phyloP scores from a whole-genome alignment of 2,113 vertebrate species.

The Speoplatyrhinus poulsoni region DNA sequence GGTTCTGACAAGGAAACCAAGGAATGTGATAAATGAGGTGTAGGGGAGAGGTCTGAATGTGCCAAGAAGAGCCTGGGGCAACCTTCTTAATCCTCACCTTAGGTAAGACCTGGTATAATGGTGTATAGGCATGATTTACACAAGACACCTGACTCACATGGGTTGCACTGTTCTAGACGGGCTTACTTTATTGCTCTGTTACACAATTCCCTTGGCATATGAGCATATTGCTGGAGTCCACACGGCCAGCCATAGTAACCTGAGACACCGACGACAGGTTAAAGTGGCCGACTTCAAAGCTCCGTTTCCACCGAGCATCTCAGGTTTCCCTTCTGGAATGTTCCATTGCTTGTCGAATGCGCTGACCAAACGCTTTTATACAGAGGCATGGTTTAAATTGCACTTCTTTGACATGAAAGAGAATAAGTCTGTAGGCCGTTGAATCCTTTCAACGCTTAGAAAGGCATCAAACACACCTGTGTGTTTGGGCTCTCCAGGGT shows the following conservation, averaged over 20 bases:
- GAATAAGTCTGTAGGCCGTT: conserved; percentile 1
- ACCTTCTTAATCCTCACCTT: conserved; percentile 25
- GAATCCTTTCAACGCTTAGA: conserved; percentile 39
- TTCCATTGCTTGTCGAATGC: conserved; percentile 27
- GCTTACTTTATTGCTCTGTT: background rate
- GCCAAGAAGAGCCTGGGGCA: conserved; percentile 43
- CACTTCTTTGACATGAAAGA: conserved; percentile 49
- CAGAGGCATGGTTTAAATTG: conserved; percentile 13
- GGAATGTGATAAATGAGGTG: conserved; percentile 39
- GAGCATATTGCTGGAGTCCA: background rate
- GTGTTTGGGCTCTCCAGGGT: conserved; percentile 12
- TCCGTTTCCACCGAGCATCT: conserved; percentile 43
- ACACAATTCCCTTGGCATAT: background rate
- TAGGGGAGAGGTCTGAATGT: conserved; percentile 19
- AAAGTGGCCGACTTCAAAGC: conserved; percentile 57
- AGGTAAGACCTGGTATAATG: conserved; percentile 30
- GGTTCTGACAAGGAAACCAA: conserved; percentile 41
- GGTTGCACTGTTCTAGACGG: conserved; percentile 15
- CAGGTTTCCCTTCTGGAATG: conserved; percentile 38
- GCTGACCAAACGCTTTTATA: conserved; percentile 19
- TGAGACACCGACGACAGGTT: conserved; percentile 40
- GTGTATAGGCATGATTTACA: conserved; percentile 38
- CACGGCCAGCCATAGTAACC: conserved; percentile 41
- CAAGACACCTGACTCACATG: conserved; percentile 47
- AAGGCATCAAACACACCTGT: conserved; percentile 13